Conservation (phyloP, 2,113 vertebrate genomes). For the Turnix velox region DNA sequence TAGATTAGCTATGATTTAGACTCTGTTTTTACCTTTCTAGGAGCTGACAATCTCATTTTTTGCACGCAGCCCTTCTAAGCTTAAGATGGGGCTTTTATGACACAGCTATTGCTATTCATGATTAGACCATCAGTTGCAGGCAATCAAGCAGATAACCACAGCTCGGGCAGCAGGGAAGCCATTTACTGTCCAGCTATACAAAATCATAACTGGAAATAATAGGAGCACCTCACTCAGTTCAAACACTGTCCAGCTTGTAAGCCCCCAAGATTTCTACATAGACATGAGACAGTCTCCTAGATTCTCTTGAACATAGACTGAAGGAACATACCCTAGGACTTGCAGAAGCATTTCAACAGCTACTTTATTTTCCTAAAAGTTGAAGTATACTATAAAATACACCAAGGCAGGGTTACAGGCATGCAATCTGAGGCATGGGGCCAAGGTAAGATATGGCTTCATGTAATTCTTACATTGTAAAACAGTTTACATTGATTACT, state of each 20-base stretch:
- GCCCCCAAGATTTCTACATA: fast-evolving
- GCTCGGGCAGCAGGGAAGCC: not conserved
- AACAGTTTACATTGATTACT: not conserved
- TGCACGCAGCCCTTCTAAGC: not conserved
- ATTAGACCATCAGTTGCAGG: not conserved
- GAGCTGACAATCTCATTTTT: not conserved
- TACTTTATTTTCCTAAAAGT: not conserved
- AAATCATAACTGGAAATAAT: fast-evolving
- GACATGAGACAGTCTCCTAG: not conserved
- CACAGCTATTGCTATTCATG: not conserved
- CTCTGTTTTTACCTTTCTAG: not conserved
- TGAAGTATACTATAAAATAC: not conserved
- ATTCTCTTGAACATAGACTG: not conserved
- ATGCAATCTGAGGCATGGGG: not conserved
- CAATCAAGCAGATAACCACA: not conserved
- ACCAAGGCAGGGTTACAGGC: not conserved
- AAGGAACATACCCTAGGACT: fast-evolving
- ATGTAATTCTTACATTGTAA: not conserved
- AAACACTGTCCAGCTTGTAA: not conserved
- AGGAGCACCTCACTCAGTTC: not conserved
- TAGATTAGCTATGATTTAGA: not conserved
- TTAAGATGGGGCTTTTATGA: not conserved
- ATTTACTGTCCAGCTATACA: not conserved
- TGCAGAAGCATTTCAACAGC: not conserved
- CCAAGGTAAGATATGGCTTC: not conserved